Percentiles rank a stretch among this genome's conserved stretches.
These are phyloP conservation scores for Falco columbarius DNA, from an alignment of 2,797 vertebrate genomes.

Conservation along the genomic window DNA sequence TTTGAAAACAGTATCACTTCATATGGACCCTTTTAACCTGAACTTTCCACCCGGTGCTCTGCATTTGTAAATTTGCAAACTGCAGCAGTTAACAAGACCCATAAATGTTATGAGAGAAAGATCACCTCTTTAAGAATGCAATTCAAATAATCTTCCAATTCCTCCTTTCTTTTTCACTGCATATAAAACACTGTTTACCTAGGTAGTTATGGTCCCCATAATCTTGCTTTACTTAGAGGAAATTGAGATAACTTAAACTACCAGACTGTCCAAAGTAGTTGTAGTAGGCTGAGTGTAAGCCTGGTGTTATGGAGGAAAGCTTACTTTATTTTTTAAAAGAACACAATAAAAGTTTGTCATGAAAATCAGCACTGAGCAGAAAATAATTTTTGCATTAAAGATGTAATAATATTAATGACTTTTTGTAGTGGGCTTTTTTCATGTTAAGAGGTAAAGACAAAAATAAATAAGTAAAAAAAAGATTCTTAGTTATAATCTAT, in stretches of 20 bases:
- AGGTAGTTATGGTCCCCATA: neutral
- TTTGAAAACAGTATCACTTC: neutral
- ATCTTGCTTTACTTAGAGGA: neutral
- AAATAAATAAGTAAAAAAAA: neutral
- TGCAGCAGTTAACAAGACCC: neutral
- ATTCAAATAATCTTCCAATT: neutral
- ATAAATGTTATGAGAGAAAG: neutral
- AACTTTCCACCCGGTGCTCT: neutral
- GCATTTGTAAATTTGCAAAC: neutral
- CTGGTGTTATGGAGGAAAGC: neutral
- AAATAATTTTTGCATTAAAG: neutral
- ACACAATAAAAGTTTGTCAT: neutral
- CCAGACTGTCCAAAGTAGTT: neutral
- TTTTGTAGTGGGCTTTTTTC: neutral
- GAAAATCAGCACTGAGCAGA: neutral
- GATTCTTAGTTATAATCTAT: neutral
- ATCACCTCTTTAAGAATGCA: neutral
- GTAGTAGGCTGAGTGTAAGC: neutral
- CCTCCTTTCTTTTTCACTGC: neutral
- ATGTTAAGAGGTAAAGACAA: neutral
- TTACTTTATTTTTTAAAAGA: neutral
- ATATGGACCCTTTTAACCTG: fast-evolving
- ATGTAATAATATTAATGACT: neutral
- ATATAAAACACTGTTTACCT: neutral
- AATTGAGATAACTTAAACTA: neutral